These are phyloP conservation scores for Tonatia bakeri DNA, from an alignment of 2,113 vertebrate species.

Conservation along the genomic window DNA sequence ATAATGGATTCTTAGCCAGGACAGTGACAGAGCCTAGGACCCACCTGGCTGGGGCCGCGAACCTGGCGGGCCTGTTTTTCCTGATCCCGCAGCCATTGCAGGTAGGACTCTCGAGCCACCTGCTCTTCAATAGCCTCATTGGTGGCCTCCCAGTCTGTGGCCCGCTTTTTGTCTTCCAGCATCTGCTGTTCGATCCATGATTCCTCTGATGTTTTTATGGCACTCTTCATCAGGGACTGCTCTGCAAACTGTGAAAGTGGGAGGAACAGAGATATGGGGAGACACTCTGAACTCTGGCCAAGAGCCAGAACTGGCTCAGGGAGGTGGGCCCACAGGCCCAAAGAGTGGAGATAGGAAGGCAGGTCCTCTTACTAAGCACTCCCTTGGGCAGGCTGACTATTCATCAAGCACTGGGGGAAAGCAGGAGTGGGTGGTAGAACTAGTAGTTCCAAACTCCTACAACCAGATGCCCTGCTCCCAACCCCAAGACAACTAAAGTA, in stretches of 20 bases:
- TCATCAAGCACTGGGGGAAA: background rate
- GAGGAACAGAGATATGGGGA: background rate
- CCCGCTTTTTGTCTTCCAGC: slow-evolving; percentile 96
- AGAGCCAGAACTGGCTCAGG: background rate
- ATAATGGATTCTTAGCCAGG: background rate
- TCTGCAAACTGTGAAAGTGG: slow-evolving; percentile 85
- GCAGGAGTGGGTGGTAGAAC: background rate
- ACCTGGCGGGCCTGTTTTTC: slow-evolving; percentile 95
- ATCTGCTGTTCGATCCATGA: slow-evolving; percentile 99
- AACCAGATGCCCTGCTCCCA: background rate
- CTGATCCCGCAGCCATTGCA: slow-evolving; percentile 96
- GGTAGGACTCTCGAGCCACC: slow-evolving; percentile 93
- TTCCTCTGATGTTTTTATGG: slow-evolving; percentile 96
- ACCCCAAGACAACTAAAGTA: background rate
- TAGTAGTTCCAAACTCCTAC: slow-evolving; percentile 18
- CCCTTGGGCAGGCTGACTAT: background rate
- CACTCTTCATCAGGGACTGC: slow-evolving; percentile 95
- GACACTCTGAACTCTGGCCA: background rate
- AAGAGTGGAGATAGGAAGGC: background rate
- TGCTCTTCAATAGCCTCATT: slow-evolving; percentile 98
- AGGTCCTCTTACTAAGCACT: background rate
- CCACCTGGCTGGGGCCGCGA: slow-evolving; percentile 51
- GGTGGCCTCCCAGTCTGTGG: slow-evolving; percentile 96
- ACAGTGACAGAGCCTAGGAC: slow-evolving; percentile 18
- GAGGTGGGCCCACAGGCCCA: background rate